These are phyloP conservation scores for Nematolebias whitei DNA, from an alignment of 2,113 vertebrate species.

Conservation along the genomic window DNA sequence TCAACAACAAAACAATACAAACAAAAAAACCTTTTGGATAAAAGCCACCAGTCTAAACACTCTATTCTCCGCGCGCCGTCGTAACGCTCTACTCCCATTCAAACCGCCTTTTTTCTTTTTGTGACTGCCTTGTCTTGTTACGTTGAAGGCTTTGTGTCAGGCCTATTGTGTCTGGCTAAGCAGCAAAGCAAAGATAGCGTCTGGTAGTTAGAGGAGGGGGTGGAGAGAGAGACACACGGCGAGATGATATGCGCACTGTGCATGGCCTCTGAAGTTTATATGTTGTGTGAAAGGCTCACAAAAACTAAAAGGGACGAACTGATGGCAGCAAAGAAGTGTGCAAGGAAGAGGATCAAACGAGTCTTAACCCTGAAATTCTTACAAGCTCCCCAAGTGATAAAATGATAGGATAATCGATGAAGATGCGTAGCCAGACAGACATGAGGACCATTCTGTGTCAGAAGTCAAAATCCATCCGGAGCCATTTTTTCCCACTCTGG, in stretches of 20 bases:
- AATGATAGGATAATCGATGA: not conserved
- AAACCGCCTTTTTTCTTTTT: conserved; percentile 46
- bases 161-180: conserved; percentile 61
- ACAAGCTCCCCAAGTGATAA: not conserved
- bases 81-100: conserved; percentile 50
- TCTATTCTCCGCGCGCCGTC: conserved; percentile 50
- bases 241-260: conserved; percentile 41
- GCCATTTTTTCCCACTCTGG: conserved; percentile 26
- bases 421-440: not conserved
- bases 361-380: conserved; percentile 4
- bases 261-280: conserved; percentile 41
- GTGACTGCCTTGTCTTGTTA: conserved; percentile 56
- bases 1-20: conserved; percentile 53
- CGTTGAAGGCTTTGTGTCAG: conserved; percentile 68
- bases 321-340: conserved; percentile 10
- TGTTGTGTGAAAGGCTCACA: conserved; percentile 25
- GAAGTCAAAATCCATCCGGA: conserved; percentile 24
- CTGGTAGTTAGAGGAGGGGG: conserved; percentile 57
- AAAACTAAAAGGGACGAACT: conserved; percentile 30
- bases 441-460: conserved; percentile 12
- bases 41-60: conserved; percentile 63
- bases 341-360: not conserved
- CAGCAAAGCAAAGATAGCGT: conserved; percentile 62
- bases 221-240: conserved; percentile 21
- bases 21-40: conserved; percentile 63